These are phyloP conservation scores for Paratilapia polleni DNA, from an alignment of 2,113 vertebrate genomes.

Conservation along the genomic window DNA sequence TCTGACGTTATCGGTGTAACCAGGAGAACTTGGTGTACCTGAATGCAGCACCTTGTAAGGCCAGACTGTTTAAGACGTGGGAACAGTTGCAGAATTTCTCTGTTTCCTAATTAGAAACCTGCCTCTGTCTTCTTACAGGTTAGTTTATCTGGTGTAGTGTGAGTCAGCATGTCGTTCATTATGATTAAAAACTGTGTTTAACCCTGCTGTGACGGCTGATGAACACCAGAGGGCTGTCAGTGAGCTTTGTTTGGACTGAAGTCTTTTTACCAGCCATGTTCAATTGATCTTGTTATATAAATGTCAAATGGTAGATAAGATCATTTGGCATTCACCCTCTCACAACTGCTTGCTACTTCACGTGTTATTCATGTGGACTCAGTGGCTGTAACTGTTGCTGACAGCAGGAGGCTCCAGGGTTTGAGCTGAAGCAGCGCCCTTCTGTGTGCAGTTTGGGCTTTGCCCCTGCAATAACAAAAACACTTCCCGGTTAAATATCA, in stretches of 20 bases:
- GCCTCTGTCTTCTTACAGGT: rapidly evolving
- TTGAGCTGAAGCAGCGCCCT: too few species aligned
- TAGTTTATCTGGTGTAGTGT: not conserved
- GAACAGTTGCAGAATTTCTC: rapidly evolving
- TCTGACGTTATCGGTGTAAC: not conserved
- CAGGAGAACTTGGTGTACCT: not conserved
- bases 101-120: not conserved
- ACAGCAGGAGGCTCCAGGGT: too few species aligned
- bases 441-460: too few species aligned
- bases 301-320: too few species aligned
- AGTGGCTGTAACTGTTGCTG: too few species aligned
- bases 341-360: too few species aligned
- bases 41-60: not conserved
- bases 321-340: too few species aligned
- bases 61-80: not conserved
- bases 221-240: not conserved
- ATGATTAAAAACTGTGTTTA: not conserved
- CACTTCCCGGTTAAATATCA: rapidly evolving
- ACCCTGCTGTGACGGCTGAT: not conserved
- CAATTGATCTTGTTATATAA: too few species aligned
- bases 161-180: rapidly evolving
- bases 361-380: too few species aligned
- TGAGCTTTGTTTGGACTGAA: too few species aligned
- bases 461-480: too few species aligned
- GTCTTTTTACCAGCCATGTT: too few species aligned